A percentile compares a stretch with the other conserved stretches of the same genome.
phyloP scores from a whole-genome alignment of 2,797 vertebrate genomes.

The Pseudochaenichthys georgianus region DNA sequence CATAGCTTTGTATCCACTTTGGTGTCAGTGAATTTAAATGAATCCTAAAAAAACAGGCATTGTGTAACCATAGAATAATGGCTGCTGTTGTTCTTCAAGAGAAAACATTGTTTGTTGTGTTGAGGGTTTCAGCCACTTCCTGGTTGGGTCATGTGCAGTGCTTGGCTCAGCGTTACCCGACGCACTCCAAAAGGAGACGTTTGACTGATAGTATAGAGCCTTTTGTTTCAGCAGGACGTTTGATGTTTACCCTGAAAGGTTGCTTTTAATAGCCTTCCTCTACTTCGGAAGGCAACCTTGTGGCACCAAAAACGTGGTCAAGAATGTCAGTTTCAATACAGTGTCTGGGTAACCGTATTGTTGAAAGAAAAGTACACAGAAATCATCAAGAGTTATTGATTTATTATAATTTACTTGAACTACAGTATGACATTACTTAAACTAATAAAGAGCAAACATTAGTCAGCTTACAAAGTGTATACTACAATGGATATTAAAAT shows the following conservation, averaged over 20 bases:
- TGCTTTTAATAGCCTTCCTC: conserved; percentile 7
- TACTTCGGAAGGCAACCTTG: neutral
- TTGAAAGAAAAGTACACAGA: neutral
- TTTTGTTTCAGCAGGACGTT: conserved; percentile 48
- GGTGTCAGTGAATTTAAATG: conserved; percentile 67
- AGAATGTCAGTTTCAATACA: neutral
- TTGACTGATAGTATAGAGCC: conserved; percentile 39
- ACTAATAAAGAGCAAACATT: neutral
- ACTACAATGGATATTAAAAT: too few relatives aligned
- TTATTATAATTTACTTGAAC: neutral
- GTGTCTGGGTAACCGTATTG: neutral
- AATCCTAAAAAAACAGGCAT: conserved; percentile 60
- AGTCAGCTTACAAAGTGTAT: neutral
- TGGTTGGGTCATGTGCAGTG: conserved; percentile 64
- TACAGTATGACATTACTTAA: neutral
- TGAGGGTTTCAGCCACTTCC: conserved; percentile 63
- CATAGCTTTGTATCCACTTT: neutral
- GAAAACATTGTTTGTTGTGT: conserved; percentile 71
- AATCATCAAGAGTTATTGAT: neutral
- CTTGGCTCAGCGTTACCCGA: conserved; percentile 62
- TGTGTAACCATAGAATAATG: conserved; percentile 67
- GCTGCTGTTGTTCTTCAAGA: conserved; percentile 57
- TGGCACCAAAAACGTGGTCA: neutral
- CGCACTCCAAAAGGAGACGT: conserved; percentile 19
- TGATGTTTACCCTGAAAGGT: conserved; percentile 23